phyloP scores from a whole-genome alignment of 2,113 vertebrate species.

The Dissostichus mawsoni region DNA sequence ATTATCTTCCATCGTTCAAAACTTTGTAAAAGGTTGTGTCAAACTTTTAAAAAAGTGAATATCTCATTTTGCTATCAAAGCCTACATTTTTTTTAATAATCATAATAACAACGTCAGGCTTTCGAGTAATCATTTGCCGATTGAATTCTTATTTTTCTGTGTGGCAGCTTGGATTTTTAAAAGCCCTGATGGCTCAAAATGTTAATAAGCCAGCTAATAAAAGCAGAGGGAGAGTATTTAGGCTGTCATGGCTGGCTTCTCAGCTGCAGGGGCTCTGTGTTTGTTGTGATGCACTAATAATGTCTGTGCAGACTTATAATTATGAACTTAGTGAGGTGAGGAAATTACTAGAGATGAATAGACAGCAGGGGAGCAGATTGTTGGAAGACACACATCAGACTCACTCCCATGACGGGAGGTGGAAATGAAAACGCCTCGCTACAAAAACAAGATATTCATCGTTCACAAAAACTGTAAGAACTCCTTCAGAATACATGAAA shows the following conservation, averaged over 20 bases:
- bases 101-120: conserved; percentile 66
- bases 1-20: neutral
- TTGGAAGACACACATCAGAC: conserved; percentile 63
- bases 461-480: conserved; percentile 12
- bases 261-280: conserved; percentile 76
- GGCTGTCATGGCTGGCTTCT: conserved; percentile 76
- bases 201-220: conserved; percentile 81
- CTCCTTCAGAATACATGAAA: neutral
- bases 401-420: conserved; percentile 50
- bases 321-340: conserved; percentile 83
- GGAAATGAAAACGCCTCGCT: conserved; percentile 56
- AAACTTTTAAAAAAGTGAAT: conserved; percentile 50
- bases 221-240: conserved; percentile 69
- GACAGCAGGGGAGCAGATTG: conserved; percentile 73
- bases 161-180: conserved; percentile 52
- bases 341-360: conserved; percentile 78
- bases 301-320: conserved; percentile 78
- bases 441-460: conserved; percentile 57
- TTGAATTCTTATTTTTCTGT: conserved; percentile 64
- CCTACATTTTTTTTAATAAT: conserved; percentile 25
- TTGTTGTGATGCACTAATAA: conserved; percentile 81
- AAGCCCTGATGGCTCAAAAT: conserved; percentile 76
- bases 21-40: conserved; percentile 16
- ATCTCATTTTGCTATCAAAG: conserved; percentile 42
- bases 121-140: conserved; percentile 69